Evolutionary conservation across 92 coral and sea anemone species (phyloP).

Genomic region (Galaxea fascicularis): DNA sequence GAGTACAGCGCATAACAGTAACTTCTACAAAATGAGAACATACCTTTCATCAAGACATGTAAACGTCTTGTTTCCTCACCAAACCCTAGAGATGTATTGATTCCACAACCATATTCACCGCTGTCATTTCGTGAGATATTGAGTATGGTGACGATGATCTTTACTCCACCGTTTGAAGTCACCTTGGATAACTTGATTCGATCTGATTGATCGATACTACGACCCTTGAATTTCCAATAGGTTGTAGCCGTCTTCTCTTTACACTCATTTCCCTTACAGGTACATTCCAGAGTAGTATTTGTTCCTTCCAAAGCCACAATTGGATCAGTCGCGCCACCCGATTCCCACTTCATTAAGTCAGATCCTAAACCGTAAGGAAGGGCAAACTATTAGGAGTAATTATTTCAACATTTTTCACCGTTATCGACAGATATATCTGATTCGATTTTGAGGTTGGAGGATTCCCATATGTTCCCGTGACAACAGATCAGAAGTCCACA

Average conservation of each 20-base stretch:
- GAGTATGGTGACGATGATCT: background rate
- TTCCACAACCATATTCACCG: constrained; percentile 10
- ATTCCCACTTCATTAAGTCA: background rate
- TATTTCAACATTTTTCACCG: no score
- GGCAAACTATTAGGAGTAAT: no score
- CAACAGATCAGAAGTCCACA: no score
- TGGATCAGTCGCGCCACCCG: background rate
- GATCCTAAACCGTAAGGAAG: background rate
- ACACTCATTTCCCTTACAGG: background rate
- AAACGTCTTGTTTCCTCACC: background rate
- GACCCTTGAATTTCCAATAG: constrained; percentile 18
- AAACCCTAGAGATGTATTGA: constrained; percentile 24
- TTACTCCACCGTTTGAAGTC: background rate
- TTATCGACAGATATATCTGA: no score
- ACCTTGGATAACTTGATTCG: background rate
- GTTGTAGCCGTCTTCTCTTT: background rate
- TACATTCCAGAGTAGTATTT: constrained; percentile 24
- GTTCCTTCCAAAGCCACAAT: background rate
- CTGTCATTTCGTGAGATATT: background rate
- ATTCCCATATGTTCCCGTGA: no score
- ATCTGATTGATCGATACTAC: background rate
- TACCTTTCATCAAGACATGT: constrained; percentile 23
- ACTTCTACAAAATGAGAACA: background rate
- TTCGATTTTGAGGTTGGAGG: no score
- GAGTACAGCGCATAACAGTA: background rate